These are phyloP conservation scores for Eustalomyia histrio DNA, from an alignment of 2,888 invertebrate genomes.

Conservation along the genomic window DNA sequence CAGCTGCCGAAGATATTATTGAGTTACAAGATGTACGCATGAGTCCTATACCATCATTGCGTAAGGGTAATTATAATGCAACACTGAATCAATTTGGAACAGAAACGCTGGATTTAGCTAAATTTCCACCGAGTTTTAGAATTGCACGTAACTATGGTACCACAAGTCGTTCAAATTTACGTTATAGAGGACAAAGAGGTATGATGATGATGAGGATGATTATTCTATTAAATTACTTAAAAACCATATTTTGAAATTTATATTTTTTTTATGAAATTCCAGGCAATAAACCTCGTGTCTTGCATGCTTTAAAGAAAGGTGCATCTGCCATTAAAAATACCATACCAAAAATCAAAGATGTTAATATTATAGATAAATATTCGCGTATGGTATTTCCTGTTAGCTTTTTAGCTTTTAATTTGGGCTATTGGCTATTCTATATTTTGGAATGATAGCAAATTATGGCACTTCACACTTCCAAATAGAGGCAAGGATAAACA, in stretches of 20 bases:
- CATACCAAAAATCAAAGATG: constrained; percentile 97
- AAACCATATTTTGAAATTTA: too few species aligned
- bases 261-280: constrained; percentile 26
- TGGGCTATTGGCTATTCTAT: constrained; percentile 97
- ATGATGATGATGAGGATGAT: constrained; percentile 47
- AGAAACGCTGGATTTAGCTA: constrained; percentile 82
- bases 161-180: constrained; percentile 82
- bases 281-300: constrained; percentile 82
- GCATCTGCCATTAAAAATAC: constrained; percentile 93
- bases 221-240: background rate
- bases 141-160: constrained; percentile 84
- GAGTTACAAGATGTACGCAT: constrained; percentile 92
- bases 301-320: constrained; percentile 90
- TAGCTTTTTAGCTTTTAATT: constrained; percentile 96
- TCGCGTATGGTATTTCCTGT: constrained; percentile 97
- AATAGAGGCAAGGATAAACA: constrained; percentile 45
- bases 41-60: constrained; percentile 90
- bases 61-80: constrained; percentile 84
- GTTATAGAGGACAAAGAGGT: constrained; percentile 82
- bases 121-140: constrained; percentile 88
- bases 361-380: constrained; percentile 98
- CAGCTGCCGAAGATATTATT: constrained; percentile 87
- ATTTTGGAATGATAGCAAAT: constrained; percentile 83
- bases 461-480: constrained; percentile 71
- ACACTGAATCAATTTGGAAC: constrained; percentile 82